Base-by-base conservation (phyloP, 2,888 invertebrate genomes). In the Villa cingulata region DNA sequence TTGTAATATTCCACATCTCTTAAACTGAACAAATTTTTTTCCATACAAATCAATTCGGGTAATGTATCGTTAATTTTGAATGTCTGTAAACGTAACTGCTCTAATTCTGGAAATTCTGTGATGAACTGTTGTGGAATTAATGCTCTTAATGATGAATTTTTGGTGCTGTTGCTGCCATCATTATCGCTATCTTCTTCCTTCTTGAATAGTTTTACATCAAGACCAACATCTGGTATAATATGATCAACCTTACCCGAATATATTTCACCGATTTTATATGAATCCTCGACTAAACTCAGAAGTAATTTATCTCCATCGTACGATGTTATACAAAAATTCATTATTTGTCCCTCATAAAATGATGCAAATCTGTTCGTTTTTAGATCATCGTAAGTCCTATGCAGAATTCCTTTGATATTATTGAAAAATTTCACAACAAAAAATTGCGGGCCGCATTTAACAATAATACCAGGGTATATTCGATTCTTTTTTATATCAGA, bases 401-500 rank as follows among this genome's bases (percentile, higher is more conserved):
- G 63, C 2, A 73, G 58, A 7, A 66, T 55, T 7, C 69, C 73
- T 48, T 62, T 68, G 7, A 71, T 56, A 48, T 63, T 61, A 41
- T 65, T 61, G 34, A 71, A 72, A 44, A 73, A 65, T 51, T 66
- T 63, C 1, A 71, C 57, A 18, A 64, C 53, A 7, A 64, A 56
- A 48, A 59, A 52, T 58, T 51, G 54, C 18, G 59, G 45, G 19
- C 56, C 55, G 6, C 57, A 56, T n/a, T 64, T 63, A 1, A 69
- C 63, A 19, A 69, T 59, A 2, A 64, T 66, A 3, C 70, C 70
- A 1, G 59, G 49, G 39, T 59, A 68, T 2, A 58, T 48, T 4
- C 70, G 63, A 36, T 77, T 77, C 2, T 71, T 52, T 37, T 68
- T 62, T 0, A 75, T 78, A 10, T 76, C 64, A 1, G 72, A 61